Evolutionary conservation across 2,797 vertebrate species (phyloP), one percentile per base, ranked within the genome.

Genomic region (Syndactyla subalaris): DNA sequence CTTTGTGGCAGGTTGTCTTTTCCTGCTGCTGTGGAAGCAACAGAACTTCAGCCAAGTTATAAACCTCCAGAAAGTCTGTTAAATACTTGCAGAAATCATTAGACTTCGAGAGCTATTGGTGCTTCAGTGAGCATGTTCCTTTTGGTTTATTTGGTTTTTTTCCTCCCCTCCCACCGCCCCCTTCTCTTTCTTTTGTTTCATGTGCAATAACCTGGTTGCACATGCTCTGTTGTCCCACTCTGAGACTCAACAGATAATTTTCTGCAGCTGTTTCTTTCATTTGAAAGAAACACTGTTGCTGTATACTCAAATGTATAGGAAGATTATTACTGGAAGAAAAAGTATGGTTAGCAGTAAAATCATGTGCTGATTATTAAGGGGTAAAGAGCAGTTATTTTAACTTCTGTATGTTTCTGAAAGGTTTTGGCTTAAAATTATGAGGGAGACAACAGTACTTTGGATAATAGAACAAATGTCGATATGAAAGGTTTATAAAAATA

Each of bases 1-100:
- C 74, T 82, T 79, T 88, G 45, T 84, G 45, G 48, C 39, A 80
- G 55, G 59, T 57, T 94, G 72, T 81, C 62, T 94, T 87, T 92
- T 91, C 11, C 29, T 82, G 63, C 46, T 85, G 30, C 48, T 74
- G 14, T 87, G 84, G 81, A 86, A 94, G 73, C 51, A 80, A n/a
- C 15, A 17, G 65, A 73, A 84, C 48, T 34, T 32, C 82, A 19
- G 34, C 61, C 57, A 89, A 92, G 30, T 59, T 96, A 51, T 49
- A 93, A 89, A 87, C 61, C 39, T 90, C 41, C 36, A 2, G 49
- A 92, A 94, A 94, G 88, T 76, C 46, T 96, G 27, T 89, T 89
- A 89, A 92, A 82, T 79, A 66, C 27, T 92, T 77, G 57, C 70
- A 78, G 55, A 90, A 67, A 76, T 91, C 14, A 22, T 89, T 88